Conservation (phyloP, 2,113 vertebrate genomes). For the Prionailurus bengalensis region DNA sequence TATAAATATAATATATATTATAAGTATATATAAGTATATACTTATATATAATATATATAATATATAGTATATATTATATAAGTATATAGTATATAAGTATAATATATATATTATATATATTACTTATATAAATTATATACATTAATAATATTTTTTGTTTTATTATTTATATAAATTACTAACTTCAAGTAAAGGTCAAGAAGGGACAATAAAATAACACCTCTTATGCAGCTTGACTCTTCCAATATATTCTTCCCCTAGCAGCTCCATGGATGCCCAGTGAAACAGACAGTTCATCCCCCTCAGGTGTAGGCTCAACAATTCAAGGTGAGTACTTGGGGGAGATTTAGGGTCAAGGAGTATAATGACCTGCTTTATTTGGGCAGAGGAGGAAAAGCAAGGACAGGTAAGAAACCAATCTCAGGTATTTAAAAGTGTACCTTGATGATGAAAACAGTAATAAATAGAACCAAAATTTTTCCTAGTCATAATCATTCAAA, state of each 20-base stretch:
- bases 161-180: background rate
- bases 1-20: no score
- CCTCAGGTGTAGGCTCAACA: background rate
- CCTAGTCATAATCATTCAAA: background rate
- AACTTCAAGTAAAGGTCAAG: background rate
- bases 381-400: background rate
- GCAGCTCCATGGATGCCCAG: slow-evolving; percentile 11
- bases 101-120: no score
- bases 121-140: background rate
- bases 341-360: background rate
- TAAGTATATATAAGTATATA: no score
- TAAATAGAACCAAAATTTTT: background rate
- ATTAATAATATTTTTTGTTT: background rate
- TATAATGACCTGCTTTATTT: background rate
- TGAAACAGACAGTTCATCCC: background rate
- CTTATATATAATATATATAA: no score
- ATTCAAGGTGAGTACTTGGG: slow-evolving; percentile 44
- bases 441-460: background rate
- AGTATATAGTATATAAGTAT: no score
- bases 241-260: slow-evolving; percentile 8
- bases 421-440: background rate
- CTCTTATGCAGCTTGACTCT: background rate
- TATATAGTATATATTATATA: no score
- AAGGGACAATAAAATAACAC: background rate
- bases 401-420: background rate